phyloP scores from a whole-genome alignment of 2,113 vertebrate species.

The Mobula hypostoma region DNA sequence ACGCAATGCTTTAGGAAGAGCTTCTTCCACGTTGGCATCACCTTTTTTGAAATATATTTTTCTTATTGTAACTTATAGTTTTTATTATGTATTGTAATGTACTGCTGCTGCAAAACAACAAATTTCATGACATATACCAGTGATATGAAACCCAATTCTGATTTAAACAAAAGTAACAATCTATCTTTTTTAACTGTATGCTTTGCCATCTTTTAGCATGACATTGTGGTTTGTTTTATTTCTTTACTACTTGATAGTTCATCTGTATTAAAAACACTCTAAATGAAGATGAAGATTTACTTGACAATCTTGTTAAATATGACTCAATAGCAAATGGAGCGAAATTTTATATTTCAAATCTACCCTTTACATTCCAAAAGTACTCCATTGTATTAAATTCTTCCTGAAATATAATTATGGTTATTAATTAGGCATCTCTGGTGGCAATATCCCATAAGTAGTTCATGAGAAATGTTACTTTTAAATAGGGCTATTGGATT shows the following conservation, averaged over 20 bases:
- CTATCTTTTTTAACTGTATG: not conserved
- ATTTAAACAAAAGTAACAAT: not conserved
- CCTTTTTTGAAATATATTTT: too few relatives aligned
- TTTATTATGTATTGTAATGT: too few relatives aligned
- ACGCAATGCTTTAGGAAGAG: too few relatives aligned
- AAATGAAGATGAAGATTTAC: not conserved
- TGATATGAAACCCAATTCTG: too few relatives aligned
- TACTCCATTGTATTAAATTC: not conserved
- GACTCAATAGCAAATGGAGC: not conserved
- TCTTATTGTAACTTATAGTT: too few relatives aligned
- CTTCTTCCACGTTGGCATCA: too few relatives aligned
- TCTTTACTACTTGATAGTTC: not conserved
- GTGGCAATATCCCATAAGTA: not conserved
- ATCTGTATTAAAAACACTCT: not conserved
- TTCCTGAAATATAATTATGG: too few relatives aligned
- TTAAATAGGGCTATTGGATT: too few relatives aligned
- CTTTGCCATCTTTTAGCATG: not conserved
- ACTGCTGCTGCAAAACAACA: too few relatives aligned
- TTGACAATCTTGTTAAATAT: not conserved
- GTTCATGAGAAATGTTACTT: not conserved
- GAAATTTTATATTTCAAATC: not conserved
- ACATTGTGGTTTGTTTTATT: not conserved
- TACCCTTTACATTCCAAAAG: not conserved
- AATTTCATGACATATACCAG: too few relatives aligned
- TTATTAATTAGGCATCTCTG: too few relatives aligned